These are phyloP conservation scores for Dromaius novaehollandiae DNA, from an alignment of 2,113 vertebrate genomes.

Conservation along the genomic window DNA sequence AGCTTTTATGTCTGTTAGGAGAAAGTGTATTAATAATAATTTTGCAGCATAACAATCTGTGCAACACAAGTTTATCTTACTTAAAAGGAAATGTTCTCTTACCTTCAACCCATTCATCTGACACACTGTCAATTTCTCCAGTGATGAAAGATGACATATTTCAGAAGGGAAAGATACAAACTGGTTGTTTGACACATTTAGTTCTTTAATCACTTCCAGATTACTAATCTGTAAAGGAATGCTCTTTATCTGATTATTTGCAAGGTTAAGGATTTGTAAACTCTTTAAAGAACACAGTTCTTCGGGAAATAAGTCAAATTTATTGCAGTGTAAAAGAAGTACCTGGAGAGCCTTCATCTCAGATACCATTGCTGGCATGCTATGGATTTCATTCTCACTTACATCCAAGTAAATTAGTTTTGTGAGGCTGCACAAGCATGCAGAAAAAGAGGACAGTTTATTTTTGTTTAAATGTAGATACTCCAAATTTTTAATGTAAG, in stretches of 20 bases:
- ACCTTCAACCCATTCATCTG: constrained; percentile 69
- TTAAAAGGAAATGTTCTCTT: constrained; percentile 5
- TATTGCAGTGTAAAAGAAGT: constrained; percentile 68
- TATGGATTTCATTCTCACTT: constrained; percentile 67
- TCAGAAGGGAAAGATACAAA: constrained; percentile 74
- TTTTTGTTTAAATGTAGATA: constrained; percentile 64
- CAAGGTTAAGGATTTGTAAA: constrained; percentile 67
- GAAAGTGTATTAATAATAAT: background rate
- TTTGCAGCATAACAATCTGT: background rate
- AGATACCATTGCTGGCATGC: constrained; percentile 27
- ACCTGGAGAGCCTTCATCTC: constrained; percentile 56
- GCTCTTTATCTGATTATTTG: constrained; percentile 67
- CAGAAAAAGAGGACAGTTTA: constrained; percentile 51
- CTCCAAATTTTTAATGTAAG: constrained; percentile 50
- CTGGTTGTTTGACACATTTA: constrained; percentile 72
- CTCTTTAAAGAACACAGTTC: constrained; percentile 68
- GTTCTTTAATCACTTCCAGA: constrained; percentile 62
- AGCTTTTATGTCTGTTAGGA: background rate
- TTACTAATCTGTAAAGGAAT: constrained; percentile 60
- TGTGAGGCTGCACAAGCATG: constrained; percentile 56
- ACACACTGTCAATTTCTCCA: constrained; percentile 63
- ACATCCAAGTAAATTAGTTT: constrained; percentile 65
- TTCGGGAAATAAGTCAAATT: constrained; percentile 63
- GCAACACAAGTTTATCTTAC: background rate
- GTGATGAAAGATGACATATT: constrained; percentile 54